Percentiles rank a stretch among this genome's conserved stretches.
phyloP scores from a whole-genome alignment of 2,797 vertebrate genomes.

The Xyrichtys novacula region DNA sequence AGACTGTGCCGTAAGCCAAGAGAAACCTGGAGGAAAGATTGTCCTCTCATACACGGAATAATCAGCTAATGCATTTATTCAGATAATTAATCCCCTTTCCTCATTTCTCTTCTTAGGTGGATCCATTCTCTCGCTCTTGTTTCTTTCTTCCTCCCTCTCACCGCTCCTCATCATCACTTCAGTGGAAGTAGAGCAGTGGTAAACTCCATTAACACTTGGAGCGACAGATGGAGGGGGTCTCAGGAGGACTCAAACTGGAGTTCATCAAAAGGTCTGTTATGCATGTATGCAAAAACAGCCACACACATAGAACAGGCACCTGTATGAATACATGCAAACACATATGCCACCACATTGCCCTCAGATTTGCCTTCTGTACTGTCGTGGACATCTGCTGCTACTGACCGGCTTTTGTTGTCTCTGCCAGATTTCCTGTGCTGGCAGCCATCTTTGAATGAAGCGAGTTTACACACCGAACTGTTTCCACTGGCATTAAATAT shows the following conservation, averaged over 20 bases:
- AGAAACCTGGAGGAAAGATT: not conserved
- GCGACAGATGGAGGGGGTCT: conserved; percentile 28
- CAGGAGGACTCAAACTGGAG: conserved; percentile 24
- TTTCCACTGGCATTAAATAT: no score
- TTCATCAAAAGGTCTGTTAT: conserved; percentile 26
- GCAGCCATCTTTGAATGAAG: no score
- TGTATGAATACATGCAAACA: not conserved
- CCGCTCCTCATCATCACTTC: conserved; percentile 14
- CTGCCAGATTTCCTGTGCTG: no score
- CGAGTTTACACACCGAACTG: no score
- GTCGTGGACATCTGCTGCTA: conserved; percentile 12
- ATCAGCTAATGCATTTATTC: conserved; percentile 21
- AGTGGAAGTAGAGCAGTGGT: conserved; percentile 12
- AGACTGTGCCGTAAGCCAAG: not conserved
- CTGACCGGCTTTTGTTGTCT: not conserved
- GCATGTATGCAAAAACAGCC: conserved; percentile 34
- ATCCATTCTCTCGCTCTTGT: not conserved
- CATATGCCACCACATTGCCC: not conserved
- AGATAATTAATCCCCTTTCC: not conserved
- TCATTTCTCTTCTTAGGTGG: not conserved
- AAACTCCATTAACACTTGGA: conserved; percentile 20
- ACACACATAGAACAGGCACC: conserved; percentile 7
- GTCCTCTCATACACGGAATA: conserved; percentile 6
- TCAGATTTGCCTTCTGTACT: not conserved
- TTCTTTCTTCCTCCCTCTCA: not conserved